A percentile compares a stretch with the other conserved stretches of the same genome.
Evolutionary conservation across 1,140 invertebrate genomes (phyloP).

Genomic region (Trialeurodes vaporariorum): DNA sequence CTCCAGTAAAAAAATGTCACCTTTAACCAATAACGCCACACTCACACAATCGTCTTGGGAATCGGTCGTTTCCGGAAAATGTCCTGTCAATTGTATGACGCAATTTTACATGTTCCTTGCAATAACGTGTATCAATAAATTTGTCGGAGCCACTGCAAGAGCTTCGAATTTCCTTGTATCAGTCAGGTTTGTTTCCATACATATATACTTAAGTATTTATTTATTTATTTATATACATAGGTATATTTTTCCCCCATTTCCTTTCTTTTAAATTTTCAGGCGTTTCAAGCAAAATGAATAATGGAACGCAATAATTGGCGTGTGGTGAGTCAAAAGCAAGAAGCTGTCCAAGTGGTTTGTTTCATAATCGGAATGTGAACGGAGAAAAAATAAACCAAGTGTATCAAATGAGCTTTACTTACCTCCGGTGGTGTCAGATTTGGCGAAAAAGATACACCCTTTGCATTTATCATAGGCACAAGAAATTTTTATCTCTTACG

Average conservation of each 20-base stretch:
- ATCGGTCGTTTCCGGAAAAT: constrained; percentile 20
- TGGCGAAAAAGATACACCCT: too few relatives aligned
- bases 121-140: constrained; percentile 22
- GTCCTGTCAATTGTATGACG: constrained; percentile 23
- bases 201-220: too few relatives aligned
- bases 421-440: too few relatives aligned
- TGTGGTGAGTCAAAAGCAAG: too few relatives aligned
- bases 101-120: constrained; percentile 26
- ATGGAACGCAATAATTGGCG: too few relatives aligned
- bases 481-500: too few relatives aligned
- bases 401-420: too few relatives aligned
- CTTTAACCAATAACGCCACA: not conserved
- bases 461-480: too few relatives aligned
- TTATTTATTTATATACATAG: constrained; percentile 1
- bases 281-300: not conserved
- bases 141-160: constrained; percentile 25
- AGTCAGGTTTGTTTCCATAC: constrained; percentile 22
- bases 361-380: too few relatives aligned
- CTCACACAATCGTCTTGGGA: not conserved
- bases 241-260: constrained; percentile 1
- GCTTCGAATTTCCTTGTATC: constrained; percentile 28
- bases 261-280: not conserved
- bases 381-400: too few relatives aligned
- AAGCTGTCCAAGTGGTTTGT: too few relatives aligned
- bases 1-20: too few relatives aligned